Conservation (phyloP, 1,140 invertebrate genomes). For the Agrypnia vestita region DNA sequence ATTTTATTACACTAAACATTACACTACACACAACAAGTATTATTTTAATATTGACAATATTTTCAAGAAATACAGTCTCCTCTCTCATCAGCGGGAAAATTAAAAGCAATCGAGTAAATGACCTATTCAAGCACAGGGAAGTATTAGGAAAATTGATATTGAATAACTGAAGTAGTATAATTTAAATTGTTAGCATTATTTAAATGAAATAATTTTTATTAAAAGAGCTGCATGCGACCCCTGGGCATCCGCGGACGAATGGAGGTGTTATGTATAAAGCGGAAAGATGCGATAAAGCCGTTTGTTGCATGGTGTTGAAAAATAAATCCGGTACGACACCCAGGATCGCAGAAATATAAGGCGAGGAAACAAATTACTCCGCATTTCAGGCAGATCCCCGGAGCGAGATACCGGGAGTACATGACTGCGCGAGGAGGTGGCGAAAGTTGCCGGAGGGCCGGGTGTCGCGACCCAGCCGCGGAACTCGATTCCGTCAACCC, state of each 20-base stretch:
- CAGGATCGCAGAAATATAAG: slow-evolving; percentile 58
- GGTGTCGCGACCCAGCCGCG: slow-evolving; percentile 14
- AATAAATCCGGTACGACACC: slow-evolving; percentile 59
- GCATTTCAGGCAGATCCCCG: slow-evolving; percentile 52
- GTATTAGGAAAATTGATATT: too few relatives aligned
- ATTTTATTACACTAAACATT: too few relatives aligned
- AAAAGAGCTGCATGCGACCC: background rate
- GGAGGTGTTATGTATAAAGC: slow-evolving; percentile 46
- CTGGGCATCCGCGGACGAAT: slow-evolving; percentile 14
- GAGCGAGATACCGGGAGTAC: slow-evolving; percentile 47
- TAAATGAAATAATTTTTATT: too few relatives aligned
- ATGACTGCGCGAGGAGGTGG: slow-evolving; percentile 46
- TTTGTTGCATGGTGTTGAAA: slow-evolving; percentile 54
- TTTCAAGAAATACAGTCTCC: too few relatives aligned
- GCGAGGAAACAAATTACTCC: slow-evolving; percentile 59
- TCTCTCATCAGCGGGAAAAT: too few relatives aligned
- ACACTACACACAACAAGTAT: too few relatives aligned
- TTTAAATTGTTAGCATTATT: too few relatives aligned
- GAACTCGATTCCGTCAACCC: background rate
- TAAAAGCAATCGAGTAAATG: too few relatives aligned
- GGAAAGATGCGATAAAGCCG: slow-evolving; percentile 56
- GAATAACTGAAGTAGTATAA: too few relatives aligned
- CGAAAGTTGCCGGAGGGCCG: slow-evolving; percentile 42
- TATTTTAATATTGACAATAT: too few relatives aligned
- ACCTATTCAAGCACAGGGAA: too few relatives aligned